Evolutionary conservation across 2,888 invertebrate species (phyloP).

Genomic region (Lithosia quadra): DNA sequence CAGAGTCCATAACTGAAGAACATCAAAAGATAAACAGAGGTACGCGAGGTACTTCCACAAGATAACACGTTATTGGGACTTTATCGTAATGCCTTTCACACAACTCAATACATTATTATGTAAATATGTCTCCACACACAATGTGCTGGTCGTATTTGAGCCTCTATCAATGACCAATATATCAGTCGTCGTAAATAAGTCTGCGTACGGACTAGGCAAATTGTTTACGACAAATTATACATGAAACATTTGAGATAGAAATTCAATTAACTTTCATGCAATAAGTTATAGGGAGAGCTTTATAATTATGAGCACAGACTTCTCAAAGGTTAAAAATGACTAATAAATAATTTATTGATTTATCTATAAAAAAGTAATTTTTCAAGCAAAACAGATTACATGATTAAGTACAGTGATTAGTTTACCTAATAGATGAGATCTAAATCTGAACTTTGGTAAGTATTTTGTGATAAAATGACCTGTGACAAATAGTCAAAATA

Average conservation of each 20-base stretch:
- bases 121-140: constrained; percentile 10
- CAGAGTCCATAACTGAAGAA: no score
- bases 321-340: neutral
- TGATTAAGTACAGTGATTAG: neutral
- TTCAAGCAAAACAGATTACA: neutral
- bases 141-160: constrained; percentile 6
- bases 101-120: constrained; percentile 6
- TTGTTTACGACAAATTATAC: neutral
- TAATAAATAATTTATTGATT: neutral
- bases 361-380: neutral
- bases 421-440: neutral
- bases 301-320: neutral
- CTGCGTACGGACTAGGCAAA: neutral
- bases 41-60: neutral
- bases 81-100: constrained; percentile 1
- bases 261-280: neutral
- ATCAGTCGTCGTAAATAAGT: neutral
- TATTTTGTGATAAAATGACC: neutral
- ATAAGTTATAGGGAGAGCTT: neutral
- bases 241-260: neutral
- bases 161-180: constrained; percentile 5
- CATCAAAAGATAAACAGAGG: no score
- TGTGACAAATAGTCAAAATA: neutral
- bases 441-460: neutral
- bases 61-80: neutral